Base-by-base conservation (phyloP, 2,113 vertebrate species). In the Toxotes chatareus region DNA sequence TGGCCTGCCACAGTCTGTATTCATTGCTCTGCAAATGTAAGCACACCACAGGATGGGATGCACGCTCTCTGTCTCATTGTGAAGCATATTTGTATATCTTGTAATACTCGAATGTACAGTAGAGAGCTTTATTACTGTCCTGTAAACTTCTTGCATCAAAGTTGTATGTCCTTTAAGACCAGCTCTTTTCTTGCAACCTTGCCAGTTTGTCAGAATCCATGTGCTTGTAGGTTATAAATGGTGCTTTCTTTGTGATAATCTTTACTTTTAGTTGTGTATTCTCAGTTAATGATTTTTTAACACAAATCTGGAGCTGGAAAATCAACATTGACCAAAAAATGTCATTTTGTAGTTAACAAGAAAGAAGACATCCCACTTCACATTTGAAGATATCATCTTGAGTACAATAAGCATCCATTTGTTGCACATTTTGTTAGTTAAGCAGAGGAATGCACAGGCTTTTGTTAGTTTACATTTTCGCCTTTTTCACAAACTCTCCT, bases 71-170 rank as follows among this genome's bases (percentile, higher is more conserved):
- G 88, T 91, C 66, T 87, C 36, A 13, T 84, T 85, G 84, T 90
- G 86, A 92, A 77, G 76, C 86, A 73, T 84, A 88, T 88, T 88
- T 94, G 83, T 93, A 89, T 87, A 90, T 88, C 83, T 87, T 91
- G 86, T 91, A 82, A 89, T 82, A 87, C 70, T 84, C 60, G 73
- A 89, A 90, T 86, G 73, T 90, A 88, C 79, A 90, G 57, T 89
- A 81, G 84, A 89, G 87, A 86, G 88, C 87, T 90, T 92, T 91
- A 89, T 86, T 57, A 84, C 38, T 68, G 76, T 85, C 68, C 73
- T 79, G 71, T 77, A 68, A 44, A 62, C 70, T 85, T 38, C 13
- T 23, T 59, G 74, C 79, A 78, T 75, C 79, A 74, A 82, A 79
- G 32, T 67, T 78, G 74, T 76, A 51, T 57, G 67, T 82, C 57